These are phyloP conservation scores for Ursus arctos DNA, from an alignment of 2,113 vertebrate species.

Conservation along the genomic window DNA sequence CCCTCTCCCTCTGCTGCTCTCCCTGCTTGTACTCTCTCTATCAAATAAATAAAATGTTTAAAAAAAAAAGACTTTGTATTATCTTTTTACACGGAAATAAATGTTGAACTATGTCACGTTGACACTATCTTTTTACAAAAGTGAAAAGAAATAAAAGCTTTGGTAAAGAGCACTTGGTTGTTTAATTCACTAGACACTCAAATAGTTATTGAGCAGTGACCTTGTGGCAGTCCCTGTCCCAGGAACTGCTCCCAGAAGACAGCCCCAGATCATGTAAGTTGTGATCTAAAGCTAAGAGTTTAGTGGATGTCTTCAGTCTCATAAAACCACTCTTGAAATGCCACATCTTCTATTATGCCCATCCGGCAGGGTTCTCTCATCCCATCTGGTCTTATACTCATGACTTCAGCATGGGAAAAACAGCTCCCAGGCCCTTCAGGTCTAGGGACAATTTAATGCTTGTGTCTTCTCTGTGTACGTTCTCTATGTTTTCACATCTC, in stretches of 20 bases:
- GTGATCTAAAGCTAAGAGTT: background rate
- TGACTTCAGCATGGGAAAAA: background rate
- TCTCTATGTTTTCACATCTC: slow-evolving; percentile 4
- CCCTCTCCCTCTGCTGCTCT: background rate
- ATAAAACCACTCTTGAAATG: background rate
- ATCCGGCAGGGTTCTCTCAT: background rate
- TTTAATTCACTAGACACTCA: background rate
- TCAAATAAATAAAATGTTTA: too few relatives aligned
- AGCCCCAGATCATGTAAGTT: background rate
- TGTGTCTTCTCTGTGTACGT: background rate
- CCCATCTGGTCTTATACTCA: background rate
- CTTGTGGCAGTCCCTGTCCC: background rate
- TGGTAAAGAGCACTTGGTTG: background rate
- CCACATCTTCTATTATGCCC: background rate
- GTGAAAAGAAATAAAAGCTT: background rate
- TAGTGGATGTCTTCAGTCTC: background rate
- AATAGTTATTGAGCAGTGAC: background rate
- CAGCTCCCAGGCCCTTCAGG: background rate
- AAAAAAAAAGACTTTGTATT: background rate
- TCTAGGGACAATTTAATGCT: background rate
- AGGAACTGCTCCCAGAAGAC: background rate
- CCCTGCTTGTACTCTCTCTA: background rate
- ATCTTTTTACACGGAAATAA: background rate
- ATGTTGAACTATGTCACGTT: background rate
- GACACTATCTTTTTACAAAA: background rate